Percentiles rank a stretch among this genome's conserved stretches.
Evolutionary conservation across 2,888 invertebrate genomes (phyloP).

Genomic region (Tetrapedia diversipes): DNA sequence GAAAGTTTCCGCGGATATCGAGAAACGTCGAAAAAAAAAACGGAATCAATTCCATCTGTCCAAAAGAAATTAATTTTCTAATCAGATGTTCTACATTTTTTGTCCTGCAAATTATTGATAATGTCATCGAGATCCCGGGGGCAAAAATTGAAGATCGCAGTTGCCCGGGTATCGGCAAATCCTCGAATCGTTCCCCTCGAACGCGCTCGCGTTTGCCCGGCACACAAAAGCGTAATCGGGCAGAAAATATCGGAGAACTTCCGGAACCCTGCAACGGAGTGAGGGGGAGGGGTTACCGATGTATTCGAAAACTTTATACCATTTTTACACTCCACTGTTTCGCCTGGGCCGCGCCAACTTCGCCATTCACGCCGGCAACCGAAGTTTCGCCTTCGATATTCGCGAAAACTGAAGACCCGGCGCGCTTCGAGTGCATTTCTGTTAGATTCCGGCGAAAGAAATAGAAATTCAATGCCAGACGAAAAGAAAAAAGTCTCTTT

Average conservation of each 20-base stretch:
- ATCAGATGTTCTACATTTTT: too few species aligned
- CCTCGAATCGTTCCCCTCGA: slow-evolving; percentile 36
- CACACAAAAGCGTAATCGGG: slow-evolving; percentile 46
- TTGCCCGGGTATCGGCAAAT: slow-evolving; percentile 39
- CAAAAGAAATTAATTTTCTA: too few species aligned
- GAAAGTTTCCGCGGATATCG: too few species aligned
- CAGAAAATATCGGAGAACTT: slow-evolving; percentile 62
- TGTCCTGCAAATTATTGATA: neutral
- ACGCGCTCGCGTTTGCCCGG: slow-evolving; percentile 28
- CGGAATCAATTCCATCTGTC: too few species aligned
- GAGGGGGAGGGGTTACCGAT: slow-evolving; percentile 33
- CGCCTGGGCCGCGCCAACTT: slow-evolving; percentile 27
- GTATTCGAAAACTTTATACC: slow-evolving; percentile 51
- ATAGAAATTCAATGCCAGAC: neutral
- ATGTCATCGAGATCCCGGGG: neutral
- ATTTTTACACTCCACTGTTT: slow-evolving; percentile 48
- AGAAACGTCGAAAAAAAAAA: too few species aligned
- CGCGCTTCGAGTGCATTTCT: neutral
- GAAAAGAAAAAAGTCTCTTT: too few species aligned
- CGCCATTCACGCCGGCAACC: slow-evolving; percentile 9
- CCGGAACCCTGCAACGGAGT: too few species aligned
- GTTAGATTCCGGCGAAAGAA: neutral
- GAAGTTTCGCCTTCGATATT: slow-evolving; percentile 28
- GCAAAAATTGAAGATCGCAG: slow-evolving; percentile 46
- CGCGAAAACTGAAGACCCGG: slow-evolving; percentile 9